phyloP scores from a whole-genome alignment of 2,888 invertebrate genomes.

The Hermaeophaga mercurialis region DNA sequence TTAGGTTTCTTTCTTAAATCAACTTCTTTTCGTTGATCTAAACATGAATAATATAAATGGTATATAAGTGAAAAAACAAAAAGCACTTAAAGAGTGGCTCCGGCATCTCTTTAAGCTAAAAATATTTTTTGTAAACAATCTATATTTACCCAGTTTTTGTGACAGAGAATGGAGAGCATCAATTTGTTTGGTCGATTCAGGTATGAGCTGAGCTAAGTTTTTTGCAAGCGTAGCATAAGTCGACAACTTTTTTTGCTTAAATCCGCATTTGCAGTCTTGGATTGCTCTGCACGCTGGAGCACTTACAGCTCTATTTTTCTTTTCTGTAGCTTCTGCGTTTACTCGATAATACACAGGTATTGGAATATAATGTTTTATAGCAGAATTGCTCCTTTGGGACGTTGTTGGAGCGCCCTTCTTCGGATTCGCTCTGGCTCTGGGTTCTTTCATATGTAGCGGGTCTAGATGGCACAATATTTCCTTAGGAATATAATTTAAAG shows the following conservation, averaged over 20 bases:
- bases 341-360: conserved; percentile 34
- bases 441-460: conserved; percentile 35
- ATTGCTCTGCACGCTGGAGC: conserved; percentile 18
- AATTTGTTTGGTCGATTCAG: not conserved
- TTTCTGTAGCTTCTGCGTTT: conserved; percentile 22
- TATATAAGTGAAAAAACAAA: too few relatives aligned
- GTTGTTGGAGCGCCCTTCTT: conserved; percentile 26
- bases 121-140: too few relatives aligned
- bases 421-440: conserved; percentile 17
- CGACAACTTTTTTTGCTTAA: conserved; percentile 7
- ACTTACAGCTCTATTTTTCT: conserved; percentile 12
- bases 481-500: conserved; percentile 38
- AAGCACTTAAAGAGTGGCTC: too few relatives aligned
- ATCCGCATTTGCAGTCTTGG: conserved; percentile 22
- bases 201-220: conserved; percentile 16
- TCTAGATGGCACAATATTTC: conserved; percentile 39
- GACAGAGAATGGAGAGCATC: not conserved
- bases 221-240: conserved; percentile 7
- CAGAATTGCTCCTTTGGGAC: conserved; percentile 16
- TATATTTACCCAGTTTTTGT: conserved; percentile 8
- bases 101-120: too few relatives aligned
- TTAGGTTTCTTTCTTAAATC: not conserved
- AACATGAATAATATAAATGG: not conserved
- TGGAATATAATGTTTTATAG: conserved; percentile 15
- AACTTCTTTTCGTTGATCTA: not conserved